These are phyloP conservation scores for Acanthurus leucopareius DNA, from an alignment of 2,797 vertebrate genomes.

Conservation along the genomic window DNA sequence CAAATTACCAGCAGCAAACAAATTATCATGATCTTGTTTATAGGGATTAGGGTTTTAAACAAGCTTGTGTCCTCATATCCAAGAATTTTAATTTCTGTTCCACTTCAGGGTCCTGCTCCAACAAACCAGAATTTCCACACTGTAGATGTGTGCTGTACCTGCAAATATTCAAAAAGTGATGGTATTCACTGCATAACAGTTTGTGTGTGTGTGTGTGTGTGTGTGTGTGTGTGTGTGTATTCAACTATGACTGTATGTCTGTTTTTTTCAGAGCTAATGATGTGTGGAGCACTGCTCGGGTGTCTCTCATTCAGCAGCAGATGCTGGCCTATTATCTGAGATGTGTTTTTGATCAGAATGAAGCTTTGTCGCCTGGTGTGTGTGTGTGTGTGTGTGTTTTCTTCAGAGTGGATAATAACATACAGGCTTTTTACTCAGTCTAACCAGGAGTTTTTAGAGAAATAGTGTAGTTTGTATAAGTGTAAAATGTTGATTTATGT, in stretches of 20 bases:
- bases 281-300: constrained; percentile 48
- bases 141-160: no score
- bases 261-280: constrained; percentile 63
- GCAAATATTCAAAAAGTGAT: no score
- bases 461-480: constrained; percentile 44
- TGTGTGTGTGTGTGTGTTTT: constrained; percentile 29
- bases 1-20: constrained; percentile 33
- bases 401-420: constrained; percentile 16
- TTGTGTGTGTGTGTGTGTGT: no score
- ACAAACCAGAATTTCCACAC: no score
- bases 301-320: constrained; percentile 60
- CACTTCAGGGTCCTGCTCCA: neutral
- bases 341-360: constrained; percentile 68
- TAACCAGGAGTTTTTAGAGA: constrained; percentile 27
- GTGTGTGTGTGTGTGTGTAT: no score
- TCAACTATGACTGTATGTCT: neutral
- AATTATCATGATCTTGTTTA: constrained; percentile 38
- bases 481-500: constrained; percentile 68
- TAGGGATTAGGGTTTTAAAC: constrained; percentile 4
- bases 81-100: neutral
- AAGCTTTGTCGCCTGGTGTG: constrained; percentile 14
- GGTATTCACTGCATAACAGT: no score
- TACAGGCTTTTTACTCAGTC: constrained; percentile 29
- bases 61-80: neutral
- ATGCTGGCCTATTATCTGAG: constrained; percentile 63